Base-by-base conservation (phyloP, 2,888 invertebrate species). In the Callinectes sapidus region DNA sequence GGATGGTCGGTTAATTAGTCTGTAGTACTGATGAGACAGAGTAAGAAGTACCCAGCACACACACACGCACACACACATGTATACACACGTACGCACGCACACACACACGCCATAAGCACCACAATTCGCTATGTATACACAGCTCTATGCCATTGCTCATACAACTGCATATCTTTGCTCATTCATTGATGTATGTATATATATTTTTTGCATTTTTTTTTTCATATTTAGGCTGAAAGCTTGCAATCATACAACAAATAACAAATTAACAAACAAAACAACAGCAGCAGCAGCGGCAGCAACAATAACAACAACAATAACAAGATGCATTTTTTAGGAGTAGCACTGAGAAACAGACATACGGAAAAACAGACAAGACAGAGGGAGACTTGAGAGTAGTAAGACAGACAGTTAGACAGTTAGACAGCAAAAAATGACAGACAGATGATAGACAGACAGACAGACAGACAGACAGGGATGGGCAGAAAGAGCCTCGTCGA, bases 151-250 rank as follows among this genome's bases (percentile, higher is more conserved):
- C 81, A 81, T 81, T 81, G 81, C 81, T 35, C 81, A 81, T 81
- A 81, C 81, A 81, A 81, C 81, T 81, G 81, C 55, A 89, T 32
- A 28, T 89, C 14, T 61, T 54, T 35, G n/a, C 42, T 54, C 28
- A 61, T 89, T 28, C 35, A 61, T 89, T 54, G n/a, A 89, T 89
- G 28, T 14, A 61, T 61, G 28, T 89, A 89, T 89, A 61, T 32
- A n/a, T 88, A n/a, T 88, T 48, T 88, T 48, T 88, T 88, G 14
- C 32, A 32, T 89, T 61, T 89, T 55, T 89, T n/a, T 89, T 89
- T 54, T 89, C 14, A 28, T 28, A 61, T 35, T 71, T 71, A 89
- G 35, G 32, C 32, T 16, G 35, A 35, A 89, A 54, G 55, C 55
- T 6, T 89, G 32, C 61, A 32, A 48, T 54, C 61, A 54, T 55